phyloP scores from a whole-genome alignment of 2,113 vertebrate species.

The Cavia aperea region DNA sequence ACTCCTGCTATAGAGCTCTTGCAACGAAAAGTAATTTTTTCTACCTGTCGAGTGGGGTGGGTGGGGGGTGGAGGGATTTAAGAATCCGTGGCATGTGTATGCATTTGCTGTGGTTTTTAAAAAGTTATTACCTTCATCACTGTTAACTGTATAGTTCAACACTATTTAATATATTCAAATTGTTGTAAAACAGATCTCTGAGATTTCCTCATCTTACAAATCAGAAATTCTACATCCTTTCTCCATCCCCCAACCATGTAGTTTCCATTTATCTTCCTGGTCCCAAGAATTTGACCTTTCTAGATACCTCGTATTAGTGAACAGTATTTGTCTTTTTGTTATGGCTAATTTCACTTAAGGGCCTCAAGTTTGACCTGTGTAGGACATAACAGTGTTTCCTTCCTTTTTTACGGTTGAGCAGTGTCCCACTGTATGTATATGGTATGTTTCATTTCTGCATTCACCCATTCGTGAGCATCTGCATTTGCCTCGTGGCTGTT shows the following conservation, averaged over 20 bases:
- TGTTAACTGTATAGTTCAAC: background rate
- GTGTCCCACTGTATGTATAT: background rate
- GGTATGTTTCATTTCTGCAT: background rate
- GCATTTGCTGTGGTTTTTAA: background rate
- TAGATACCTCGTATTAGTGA: background rate
- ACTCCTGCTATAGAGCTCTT: background rate
- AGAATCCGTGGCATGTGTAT: background rate
- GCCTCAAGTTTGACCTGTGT: background rate
- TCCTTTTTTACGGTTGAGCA: background rate
- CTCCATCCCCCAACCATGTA: background rate
- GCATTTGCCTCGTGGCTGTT: background rate
- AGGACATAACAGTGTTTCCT: background rate
- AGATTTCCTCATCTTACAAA: background rate
- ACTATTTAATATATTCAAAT: background rate
- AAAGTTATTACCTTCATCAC: background rate
- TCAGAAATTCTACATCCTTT: background rate
- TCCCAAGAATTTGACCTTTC: background rate
- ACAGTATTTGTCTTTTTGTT: background rate
- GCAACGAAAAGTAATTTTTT: background rate
- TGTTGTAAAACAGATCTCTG: background rate
- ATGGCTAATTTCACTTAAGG: slow-evolving; percentile 2
- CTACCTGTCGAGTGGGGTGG: background rate
- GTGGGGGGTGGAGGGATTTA: background rate
- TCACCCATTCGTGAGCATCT: background rate
- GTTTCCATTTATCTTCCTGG: background rate